Conservation (phyloP, 2,888 invertebrate species). For the Phalera bucephala region DNA sequence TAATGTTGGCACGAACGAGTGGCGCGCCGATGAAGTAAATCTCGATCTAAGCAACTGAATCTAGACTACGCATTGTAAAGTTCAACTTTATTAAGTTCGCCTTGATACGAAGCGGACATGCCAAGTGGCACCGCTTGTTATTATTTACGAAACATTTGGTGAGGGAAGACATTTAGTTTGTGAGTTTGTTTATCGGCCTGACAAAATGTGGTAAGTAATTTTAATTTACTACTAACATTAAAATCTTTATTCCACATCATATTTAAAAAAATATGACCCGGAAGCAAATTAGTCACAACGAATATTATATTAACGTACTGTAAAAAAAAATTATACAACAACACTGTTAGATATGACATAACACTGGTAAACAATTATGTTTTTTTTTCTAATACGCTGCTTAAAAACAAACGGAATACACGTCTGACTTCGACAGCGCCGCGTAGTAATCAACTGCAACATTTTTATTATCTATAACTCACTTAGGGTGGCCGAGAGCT, state of each 20-base stretch:
- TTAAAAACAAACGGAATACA: slow-evolving; percentile 15
- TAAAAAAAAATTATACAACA: too few species aligned
- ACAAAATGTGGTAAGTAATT: slow-evolving; percentile 40
- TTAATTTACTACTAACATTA: neutral
- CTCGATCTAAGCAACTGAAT: slow-evolving; percentile 10
- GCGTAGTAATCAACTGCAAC: slow-evolving; percentile 13
- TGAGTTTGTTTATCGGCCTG: slow-evolving; percentile 11
- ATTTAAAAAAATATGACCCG: neutral
- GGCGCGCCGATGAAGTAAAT: slow-evolving; percentile 14
- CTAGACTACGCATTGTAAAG: slow-evolving; percentile 18
- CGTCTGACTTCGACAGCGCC: slow-evolving; percentile 24
- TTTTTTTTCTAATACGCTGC: too few species aligned
- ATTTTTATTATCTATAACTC: too few species aligned
- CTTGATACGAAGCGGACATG: slow-evolving; percentile 42
- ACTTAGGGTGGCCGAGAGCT: too few species aligned
- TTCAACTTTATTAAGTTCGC: slow-evolving; percentile 30
- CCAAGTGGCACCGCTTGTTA: slow-evolving; percentile 20
- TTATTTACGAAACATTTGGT: slow-evolving; percentile 16
- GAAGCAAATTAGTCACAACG: too few species aligned
- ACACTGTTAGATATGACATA: too few species aligned
- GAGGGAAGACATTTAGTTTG: slow-evolving; percentile 14
- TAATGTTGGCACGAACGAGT: slow-evolving; percentile 4
- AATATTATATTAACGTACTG: too few species aligned
- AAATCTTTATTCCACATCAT: neutral
- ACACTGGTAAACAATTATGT: too few species aligned